These are phyloP conservation scores for Achatina immaculata DNA, from an alignment of 1,140 invertebrate species.

Conservation along the genomic window DNA sequence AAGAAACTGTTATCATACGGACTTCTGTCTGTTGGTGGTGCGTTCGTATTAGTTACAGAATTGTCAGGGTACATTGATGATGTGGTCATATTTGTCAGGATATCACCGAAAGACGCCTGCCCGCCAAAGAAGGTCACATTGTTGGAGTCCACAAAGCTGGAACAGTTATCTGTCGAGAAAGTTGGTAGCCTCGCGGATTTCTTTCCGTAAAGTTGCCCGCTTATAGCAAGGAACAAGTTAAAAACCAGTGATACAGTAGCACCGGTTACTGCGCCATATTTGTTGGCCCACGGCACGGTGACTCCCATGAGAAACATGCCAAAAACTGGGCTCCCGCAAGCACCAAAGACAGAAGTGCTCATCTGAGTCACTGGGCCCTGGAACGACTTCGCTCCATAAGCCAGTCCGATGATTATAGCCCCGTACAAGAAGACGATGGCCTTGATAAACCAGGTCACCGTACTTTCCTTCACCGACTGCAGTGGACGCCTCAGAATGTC, in stretches of 20 bases:
- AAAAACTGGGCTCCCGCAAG: constrained; percentile 23
- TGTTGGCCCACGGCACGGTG: constrained; percentile 82
- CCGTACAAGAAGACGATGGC: neutral
- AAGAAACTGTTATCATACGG: neutral
- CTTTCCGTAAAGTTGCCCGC: neutral
- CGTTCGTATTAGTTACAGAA: neutral
- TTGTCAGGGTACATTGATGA: neutral
- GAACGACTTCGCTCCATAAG: neutral
- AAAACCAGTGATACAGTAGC: neutral
- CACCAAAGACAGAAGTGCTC: constrained; percentile 13
- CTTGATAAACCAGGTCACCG: constrained; percentile 2
- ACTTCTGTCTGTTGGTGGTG: too few species aligned
- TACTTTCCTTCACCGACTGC: neutral
- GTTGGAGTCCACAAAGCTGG: neutral
- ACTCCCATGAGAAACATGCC: constrained; percentile 37
- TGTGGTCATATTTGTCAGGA: neutral
- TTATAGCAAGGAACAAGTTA: constrained; percentile 4
- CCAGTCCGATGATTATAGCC: neutral
- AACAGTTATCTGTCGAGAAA: neutral
- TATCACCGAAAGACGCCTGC: too few species aligned
- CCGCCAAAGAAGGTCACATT: too few species aligned
- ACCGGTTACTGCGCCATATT: neutral
- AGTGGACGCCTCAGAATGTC: constrained; percentile 72
- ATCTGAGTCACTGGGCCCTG: constrained; percentile 11
- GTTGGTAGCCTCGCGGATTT: neutral